Evolutionary conservation across 2,113 vertebrate genomes (phyloP).

Genomic region (Cyanistes caeruleus): DNA sequence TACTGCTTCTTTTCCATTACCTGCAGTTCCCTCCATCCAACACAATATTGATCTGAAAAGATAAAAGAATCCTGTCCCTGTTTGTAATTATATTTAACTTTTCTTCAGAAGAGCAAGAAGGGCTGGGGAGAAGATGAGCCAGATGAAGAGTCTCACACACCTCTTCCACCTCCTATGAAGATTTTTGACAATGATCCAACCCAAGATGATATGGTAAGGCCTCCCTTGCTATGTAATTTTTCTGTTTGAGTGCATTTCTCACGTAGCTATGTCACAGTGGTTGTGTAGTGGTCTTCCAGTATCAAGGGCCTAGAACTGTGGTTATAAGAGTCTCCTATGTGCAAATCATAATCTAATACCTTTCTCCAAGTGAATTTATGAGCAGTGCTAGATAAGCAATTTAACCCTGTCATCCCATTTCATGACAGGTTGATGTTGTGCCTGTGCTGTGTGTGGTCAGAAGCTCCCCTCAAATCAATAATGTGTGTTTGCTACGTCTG

Average conservation of each 20-base stretch:
- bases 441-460: not conserved
- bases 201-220: conserved; percentile 92
- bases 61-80: not conserved
- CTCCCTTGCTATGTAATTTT: not conserved
- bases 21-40: not conserved
- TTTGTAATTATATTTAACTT: conserved; percentile 54
- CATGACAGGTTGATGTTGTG: not conserved
- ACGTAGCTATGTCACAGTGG: not conserved
- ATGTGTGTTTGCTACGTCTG: fast-evolving
- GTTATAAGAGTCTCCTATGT: not conserved
- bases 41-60: not conserved
- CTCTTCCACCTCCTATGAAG: conserved; percentile 95
- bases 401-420: not conserved
- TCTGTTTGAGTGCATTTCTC: not conserved
- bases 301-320: not conserved
- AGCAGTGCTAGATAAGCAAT: not conserved
- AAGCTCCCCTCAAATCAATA: not conserved
- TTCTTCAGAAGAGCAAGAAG: conserved; percentile 85
- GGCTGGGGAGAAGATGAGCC: conserved; percentile 96
- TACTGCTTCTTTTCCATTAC: not conserved
- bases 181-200: conserved; percentile 96
- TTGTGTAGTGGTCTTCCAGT: not conserved
- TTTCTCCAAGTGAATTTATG: not conserved
- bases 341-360: not conserved
- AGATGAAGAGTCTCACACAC: conserved; percentile 93